phyloP scores from a whole-genome alignment of 2,888 invertebrate genomes.

The Gari tellinella region DNA sequence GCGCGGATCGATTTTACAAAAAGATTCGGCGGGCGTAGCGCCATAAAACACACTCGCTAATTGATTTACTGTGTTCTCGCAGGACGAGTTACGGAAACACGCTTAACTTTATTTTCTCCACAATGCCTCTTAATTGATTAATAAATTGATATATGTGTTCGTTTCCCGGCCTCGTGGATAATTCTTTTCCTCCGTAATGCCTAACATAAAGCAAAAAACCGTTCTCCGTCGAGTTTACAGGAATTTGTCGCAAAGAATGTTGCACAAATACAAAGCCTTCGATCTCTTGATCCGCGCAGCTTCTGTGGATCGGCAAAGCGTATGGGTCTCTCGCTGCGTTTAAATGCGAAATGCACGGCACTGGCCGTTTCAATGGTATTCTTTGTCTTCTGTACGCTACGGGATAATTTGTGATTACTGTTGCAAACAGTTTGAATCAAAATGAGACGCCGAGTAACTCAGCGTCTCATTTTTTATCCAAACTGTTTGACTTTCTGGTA shows the following conservation, averaged over 20 bases:
- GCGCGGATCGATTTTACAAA: too few relatives aligned
- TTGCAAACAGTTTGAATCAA: too few relatives aligned
- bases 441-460: too few relatives aligned
- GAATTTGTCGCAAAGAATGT: slow-evolving; percentile 9
- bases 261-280: slow-evolving; percentile 34
- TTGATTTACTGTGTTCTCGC: slow-evolving; percentile 59
- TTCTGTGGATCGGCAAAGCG: too few relatives aligned
- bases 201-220: neutral
- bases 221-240: slow-evolving; percentile 8
- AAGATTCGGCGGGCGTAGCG: neutral
- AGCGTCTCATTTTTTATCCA: too few relatives aligned
- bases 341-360: too few relatives aligned
- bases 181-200: slow-evolving; percentile 5
- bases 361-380: too few relatives aligned
- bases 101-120: slow-evolving; percentile 11
- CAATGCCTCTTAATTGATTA: slow-evolving; percentile 39
- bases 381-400: too few relatives aligned
- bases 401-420: too few relatives aligned
- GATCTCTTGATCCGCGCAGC: slow-evolving; percentile 2
- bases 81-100: slow-evolving; percentile 14
- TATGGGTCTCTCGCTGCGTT: too few relatives aligned
- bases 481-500: too few relatives aligned
- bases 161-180: slow-evolving; percentile 4
- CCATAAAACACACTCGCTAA: slow-evolving; percentile 35
- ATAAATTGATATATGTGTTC: slow-evolving; percentile 54